phyloP scores from a whole-genome alignment of 2,888 invertebrate species.

The Leucoma salicis region DNA sequence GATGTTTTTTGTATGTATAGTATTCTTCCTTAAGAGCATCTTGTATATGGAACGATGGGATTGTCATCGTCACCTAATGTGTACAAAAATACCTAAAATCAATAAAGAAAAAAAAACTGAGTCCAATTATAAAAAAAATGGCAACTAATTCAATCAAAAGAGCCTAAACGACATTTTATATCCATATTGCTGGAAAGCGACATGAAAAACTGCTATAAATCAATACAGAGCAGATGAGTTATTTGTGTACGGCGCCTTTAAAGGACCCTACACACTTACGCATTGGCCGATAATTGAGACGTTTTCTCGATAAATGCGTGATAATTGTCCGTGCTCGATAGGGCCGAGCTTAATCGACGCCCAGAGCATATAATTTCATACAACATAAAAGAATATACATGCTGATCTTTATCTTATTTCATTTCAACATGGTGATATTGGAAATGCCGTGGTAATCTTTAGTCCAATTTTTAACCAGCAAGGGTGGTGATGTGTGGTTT shows the following conservation, averaged over 20 bases:
- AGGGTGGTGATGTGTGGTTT: too few relatives aligned
- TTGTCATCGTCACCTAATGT: too few relatives aligned
- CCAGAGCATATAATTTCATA: constrained; percentile 52
- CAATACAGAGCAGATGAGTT: constrained; percentile 34
- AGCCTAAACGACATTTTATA: background rate
- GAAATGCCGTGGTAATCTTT: too few relatives aligned
- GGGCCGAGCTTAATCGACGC: constrained; percentile 42
- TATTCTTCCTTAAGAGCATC: too few relatives aligned
- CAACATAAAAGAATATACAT: constrained; percentile 15
- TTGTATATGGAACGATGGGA: too few relatives aligned
- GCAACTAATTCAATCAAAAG: background rate
- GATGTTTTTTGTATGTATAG: too few relatives aligned
- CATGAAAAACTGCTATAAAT: constrained; percentile 37
- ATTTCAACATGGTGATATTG: background rate
- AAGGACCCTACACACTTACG: constrained; percentile 20
- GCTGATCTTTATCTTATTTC: background rate
- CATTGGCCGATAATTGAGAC: constrained; percentile 54
- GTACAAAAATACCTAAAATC: too few relatives aligned
- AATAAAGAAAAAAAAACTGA: background rate
- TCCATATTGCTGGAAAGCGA: constrained; percentile 29
- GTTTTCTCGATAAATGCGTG: constrained; percentile 50
- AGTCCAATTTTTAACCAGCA: too few relatives aligned
- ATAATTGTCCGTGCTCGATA: constrained; percentile 49
- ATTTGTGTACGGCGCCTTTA: constrained; percentile 28
- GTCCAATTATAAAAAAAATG: background rate